Base-by-base conservation (phyloP, 2,888 invertebrate species). In the Ichneumoninae sp. region DNA sequence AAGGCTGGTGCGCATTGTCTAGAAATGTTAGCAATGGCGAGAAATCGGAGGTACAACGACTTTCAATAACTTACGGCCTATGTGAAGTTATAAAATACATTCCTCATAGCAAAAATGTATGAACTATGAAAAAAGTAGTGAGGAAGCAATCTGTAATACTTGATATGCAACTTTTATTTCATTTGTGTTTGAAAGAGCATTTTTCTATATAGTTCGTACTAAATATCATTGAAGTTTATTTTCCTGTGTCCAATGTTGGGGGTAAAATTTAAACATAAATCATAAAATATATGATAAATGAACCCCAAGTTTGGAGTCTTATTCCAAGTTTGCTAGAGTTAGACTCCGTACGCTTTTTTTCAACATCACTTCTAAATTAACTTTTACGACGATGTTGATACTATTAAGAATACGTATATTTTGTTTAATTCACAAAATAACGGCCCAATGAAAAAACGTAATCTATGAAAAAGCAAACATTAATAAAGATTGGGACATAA, bases 1-100 rank as follows among this genome's bases (percentile, higher is more conserved):
- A 97, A 92, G 98, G 98, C 22, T 98, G 98, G 97, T 97, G 97
- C 92, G 97, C 97, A 22, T 94, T 98, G 50, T 98, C 98, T 80
- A 95, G 98, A 87, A 98, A 98, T 94, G 97, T 98, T 78, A 98
- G 97, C 90, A 96, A 96, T 85, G 96, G 97, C 89, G 98, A 98
- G 92, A 96, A 95, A 91, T 97, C 97, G 54, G 98, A 98, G 96
- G 97, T 97, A 93, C 92, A 93, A 66, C 44, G 16, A 47, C 44
- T 47, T 16, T 47, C 4, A 47, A 47, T 47, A 16, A 16, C 0
- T 47, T 13, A 47, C 44, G 5, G 44, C 44, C 44, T 47, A 40
- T 7, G 4, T 7, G 4, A 44, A 44, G 10, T 13, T 10, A 44
- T 44, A 44, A 13, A 44, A 44, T 13, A 44, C 10, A 44, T 44